Base-by-base conservation (phyloP, 37 sponge, comb jelly and placozoan genomes). In the Ianthella basta region DNA sequence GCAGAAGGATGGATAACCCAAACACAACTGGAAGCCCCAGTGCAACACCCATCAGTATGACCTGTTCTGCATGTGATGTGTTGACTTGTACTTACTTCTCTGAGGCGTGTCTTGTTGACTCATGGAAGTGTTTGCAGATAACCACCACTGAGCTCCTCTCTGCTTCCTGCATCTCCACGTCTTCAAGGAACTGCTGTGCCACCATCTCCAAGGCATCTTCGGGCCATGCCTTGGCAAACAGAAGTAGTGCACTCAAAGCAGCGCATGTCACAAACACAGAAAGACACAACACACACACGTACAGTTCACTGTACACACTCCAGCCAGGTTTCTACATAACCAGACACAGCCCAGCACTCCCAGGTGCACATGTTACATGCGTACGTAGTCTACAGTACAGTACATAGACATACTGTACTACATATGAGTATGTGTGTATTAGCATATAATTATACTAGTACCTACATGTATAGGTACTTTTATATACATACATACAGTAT, bases 101-200 rank as follows among this genome's bases (percentile, higher is more conserved):
- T 19, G 95, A 91, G 8, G 89, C 80, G 66, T 89, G 86, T 55
- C 97, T 89, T 12, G 94, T 90, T 66, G 91, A 91, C 87, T 97
- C 92, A 57, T 99, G 99, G 83, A 97, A 99, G 80, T 92, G 92
- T 38, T 99, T 94, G 77, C 99, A 99, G 29, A 95, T 72, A 20
- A 86, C 63, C 18, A 99, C 91, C 39, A 97, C 84, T 13, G 92
- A 87, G 37, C 69, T 56, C 50, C 95, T 64, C 79, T 95, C 96
- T 16, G 84, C 75, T 20, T 95, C 94, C 37, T 88, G 83, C 85
- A 99, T 73, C 32, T 97, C 92, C 56, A 99, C 93, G 4, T 95
- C 95, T 69, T 99, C 97, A 25, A 99, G 91, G 89, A 99, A 99
- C 80, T 97, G 95, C 72, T 95, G 80, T 39, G 99, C 99, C 18